Evolutionary conservation across 1,140 invertebrate species (phyloP).

Genomic region (Panulirus ornatus): DNA sequence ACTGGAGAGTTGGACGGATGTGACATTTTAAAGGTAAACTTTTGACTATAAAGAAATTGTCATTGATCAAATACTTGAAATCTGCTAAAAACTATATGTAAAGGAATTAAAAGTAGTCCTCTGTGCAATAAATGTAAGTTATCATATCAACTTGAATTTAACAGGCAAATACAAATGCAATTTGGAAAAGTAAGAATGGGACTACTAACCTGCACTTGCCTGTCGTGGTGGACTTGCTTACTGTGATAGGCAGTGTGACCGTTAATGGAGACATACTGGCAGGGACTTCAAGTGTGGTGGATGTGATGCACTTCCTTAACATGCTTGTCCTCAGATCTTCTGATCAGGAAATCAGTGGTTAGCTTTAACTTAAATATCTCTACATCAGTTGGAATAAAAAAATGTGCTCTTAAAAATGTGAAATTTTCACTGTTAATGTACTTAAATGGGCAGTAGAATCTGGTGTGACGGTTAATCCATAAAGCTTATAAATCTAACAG

Average conservation of each 20-base stretch:
- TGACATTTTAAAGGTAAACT: constrained; percentile 9
- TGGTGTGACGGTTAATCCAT: too few species aligned
- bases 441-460: too few species aligned
- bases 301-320: constrained; percentile 16
- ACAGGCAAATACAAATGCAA: not conserved
- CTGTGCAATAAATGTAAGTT: too few species aligned
- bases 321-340: constrained; percentile 36
- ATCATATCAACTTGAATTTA: too few species aligned
- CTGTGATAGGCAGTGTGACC: not conserved
- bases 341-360: constrained; percentile 38
- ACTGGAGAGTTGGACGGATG: constrained; percentile 8
- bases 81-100: too few species aligned
- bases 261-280: not conserved
- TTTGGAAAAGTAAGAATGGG: not conserved
- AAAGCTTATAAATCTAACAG: constrained; percentile 9
- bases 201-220: not conserved
- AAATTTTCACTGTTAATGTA: too few species aligned
- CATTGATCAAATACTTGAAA: too few species aligned
- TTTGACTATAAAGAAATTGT: too few species aligned
- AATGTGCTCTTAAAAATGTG: too few species aligned
- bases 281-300: not conserved
- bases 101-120: too few species aligned
- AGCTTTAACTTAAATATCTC: not conserved
- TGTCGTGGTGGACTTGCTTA: not conserved
- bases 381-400: too few species aligned